These are phyloP conservation scores for Siderastrea radians DNA, from an alignment of 92 coral and sea anemone species.

Conservation along the genomic window DNA sequence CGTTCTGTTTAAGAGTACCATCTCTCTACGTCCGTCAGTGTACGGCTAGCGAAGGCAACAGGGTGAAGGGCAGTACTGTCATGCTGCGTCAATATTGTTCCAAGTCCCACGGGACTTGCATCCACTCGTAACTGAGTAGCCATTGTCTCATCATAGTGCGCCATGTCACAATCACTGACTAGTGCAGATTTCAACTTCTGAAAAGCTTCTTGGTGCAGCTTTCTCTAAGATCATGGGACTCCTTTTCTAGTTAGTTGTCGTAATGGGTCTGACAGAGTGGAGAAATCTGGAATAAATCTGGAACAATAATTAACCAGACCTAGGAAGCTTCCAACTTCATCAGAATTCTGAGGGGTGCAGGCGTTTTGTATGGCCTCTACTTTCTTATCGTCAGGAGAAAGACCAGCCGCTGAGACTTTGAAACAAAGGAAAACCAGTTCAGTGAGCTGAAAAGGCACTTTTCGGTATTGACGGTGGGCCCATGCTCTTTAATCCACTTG, in stretches of 20 bases:
- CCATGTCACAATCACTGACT: conserved; percentile 10
- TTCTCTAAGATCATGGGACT: too few relatives aligned
- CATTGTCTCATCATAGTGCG: conserved; percentile 31
- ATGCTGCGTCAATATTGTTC: conserved; percentile 20
- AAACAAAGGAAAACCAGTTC: conserved; percentile 50
- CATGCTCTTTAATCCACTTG: conserved; percentile 11
- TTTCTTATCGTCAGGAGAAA: neutral
- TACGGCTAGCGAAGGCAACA: too few relatives aligned
- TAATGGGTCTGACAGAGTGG: conserved; percentile 39
- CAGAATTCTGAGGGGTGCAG: too few relatives aligned
- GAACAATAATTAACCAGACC: conserved; percentile 45
- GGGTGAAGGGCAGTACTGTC: neutral
- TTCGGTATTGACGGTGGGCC: conserved; percentile 24
- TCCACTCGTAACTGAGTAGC: conserved; percentile 39
- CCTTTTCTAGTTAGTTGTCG: neutral
- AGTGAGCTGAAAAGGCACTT: conserved; percentile 33
- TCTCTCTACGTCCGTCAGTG: too few relatives aligned
- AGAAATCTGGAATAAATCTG: conserved; percentile 36
- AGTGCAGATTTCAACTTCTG: conserved; percentile 4
- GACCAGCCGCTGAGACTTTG: conserved; percentile 46
- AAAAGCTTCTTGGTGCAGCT: conserved; percentile 35
- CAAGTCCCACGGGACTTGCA: conserved; percentile 35
- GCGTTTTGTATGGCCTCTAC: too few relatives aligned
- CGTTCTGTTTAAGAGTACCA: too few relatives aligned
- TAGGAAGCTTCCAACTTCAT: neutral